Percentiles rank a stretch among this genome's conserved stretches.
These are phyloP conservation scores for Hemithea aestivaria DNA, from an alignment of 2,888 invertebrate genomes.

Conservation along the genomic window DNA sequence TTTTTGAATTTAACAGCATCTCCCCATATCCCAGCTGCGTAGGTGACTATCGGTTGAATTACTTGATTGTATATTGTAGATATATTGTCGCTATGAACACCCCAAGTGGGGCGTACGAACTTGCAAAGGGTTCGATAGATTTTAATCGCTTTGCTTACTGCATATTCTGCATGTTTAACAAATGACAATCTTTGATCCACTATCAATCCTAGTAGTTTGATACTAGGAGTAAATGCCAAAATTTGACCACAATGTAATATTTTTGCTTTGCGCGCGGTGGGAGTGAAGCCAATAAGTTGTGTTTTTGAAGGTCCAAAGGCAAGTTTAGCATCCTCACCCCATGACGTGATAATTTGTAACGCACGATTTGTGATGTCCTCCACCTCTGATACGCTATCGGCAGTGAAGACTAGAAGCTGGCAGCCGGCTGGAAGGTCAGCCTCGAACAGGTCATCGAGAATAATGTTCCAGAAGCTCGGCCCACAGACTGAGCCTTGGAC, in stretches of 20 bases:
- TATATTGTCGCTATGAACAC: slow-evolving; percentile 11
- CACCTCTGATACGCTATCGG: slow-evolving; percentile 20
- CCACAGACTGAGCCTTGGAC: slow-evolving; percentile 30
- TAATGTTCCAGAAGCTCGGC: slow-evolving; percentile 27
- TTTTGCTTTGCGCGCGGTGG: not conserved
- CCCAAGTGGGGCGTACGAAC: slow-evolving; percentile 14
- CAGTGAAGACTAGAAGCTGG: slow-evolving; percentile 21
- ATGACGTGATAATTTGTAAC: not conserved
- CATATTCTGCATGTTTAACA: slow-evolving; percentile 2
- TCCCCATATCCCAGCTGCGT: slow-evolving; percentile 21
- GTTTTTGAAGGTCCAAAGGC: slow-evolving; percentile 1
- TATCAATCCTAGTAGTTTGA: slow-evolving; percentile 1
- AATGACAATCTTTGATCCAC: slow-evolving; percentile 6
- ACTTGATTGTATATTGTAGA: slow-evolving; percentile 14
- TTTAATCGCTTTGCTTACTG: slow-evolving; percentile 7
- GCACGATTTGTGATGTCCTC: not conserved
- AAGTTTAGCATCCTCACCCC: not conserved
- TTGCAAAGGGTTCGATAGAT: slow-evolving; percentile 4
- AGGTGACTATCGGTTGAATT: slow-evolving; percentile 21
- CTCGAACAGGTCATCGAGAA: slow-evolving; percentile 25
- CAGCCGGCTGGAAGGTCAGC: not conserved
- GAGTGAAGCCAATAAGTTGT: not conserved
- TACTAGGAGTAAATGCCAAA: not conserved
- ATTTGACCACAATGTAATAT: not conserved
- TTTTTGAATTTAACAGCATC: slow-evolving; percentile 1